Conservation (phyloP, 2,113 vertebrate genomes). For the Scytalopus superciliaris region DNA sequence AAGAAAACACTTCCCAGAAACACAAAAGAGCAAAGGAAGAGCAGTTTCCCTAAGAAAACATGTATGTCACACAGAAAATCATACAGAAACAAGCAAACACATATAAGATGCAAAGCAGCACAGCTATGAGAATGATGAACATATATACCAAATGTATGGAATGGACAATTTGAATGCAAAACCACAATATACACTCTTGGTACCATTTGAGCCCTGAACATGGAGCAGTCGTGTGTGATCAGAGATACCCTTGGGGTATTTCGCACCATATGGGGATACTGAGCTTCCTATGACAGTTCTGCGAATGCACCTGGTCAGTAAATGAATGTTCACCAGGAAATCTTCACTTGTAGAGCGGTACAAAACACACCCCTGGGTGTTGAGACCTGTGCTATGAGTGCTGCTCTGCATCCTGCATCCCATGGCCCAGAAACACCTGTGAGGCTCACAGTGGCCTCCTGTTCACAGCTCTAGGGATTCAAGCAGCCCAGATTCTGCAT, state of each 20-base stretch:
- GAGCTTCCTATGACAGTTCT: background rate
- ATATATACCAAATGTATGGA: background rate
- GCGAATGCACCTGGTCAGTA: background rate
- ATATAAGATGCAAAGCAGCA: background rate
- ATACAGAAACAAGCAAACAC: background rate
- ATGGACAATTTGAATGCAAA: background rate
- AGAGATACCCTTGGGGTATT: background rate
- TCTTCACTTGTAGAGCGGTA: background rate
- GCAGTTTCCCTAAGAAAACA: background rate
- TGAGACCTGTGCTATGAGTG: background rate
- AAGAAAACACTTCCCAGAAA: background rate
- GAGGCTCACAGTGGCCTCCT: background rate
- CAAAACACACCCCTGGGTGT: rapidly evolving
- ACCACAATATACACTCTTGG: background rate
- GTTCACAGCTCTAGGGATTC: background rate
- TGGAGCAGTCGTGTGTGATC: background rate
- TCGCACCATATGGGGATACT: rapidly evolving
- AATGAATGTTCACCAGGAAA: background rate
- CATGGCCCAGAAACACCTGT: background rate
- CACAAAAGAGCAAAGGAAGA: background rate
- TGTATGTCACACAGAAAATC: background rate
- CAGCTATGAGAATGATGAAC: background rate
- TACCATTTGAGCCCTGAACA: background rate
- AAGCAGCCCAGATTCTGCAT: background rate
- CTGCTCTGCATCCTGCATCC: rapidly evolving